Evolutionary conservation across 1,140 invertebrate species (phyloP).

Genomic region (Cyclargus thomasi): DNA sequence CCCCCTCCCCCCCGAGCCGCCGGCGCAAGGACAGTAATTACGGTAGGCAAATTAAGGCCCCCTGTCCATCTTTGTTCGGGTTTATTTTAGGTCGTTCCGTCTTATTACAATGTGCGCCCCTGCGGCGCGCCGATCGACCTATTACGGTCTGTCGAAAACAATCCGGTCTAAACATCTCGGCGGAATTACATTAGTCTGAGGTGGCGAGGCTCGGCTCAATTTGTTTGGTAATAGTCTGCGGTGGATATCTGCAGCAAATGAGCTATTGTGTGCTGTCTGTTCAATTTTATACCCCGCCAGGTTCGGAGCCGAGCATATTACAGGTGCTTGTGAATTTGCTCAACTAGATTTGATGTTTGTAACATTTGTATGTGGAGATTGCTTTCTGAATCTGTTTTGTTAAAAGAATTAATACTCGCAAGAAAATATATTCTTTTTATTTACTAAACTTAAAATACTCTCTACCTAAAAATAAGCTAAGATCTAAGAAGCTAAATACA

Average conservation of each 20-base stretch:
- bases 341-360: background rate
- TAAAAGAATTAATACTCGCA: no score
- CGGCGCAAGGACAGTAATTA: slow-evolving; percentile 73
- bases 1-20: slow-evolving; percentile 39
- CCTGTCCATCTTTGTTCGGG: slow-evolving; percentile 70
- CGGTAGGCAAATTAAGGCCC: slow-evolving; percentile 75
- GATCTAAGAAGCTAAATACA: background rate
- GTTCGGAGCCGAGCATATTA: slow-evolving; percentile 21
- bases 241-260: slow-evolving; percentile 69
- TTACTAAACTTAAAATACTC: no score
- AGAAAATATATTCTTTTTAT: no score
- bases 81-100: slow-evolving; percentile 74
- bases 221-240: slow-evolving; percentile 73
- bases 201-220: slow-evolving; percentile 73
- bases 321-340: background rate
- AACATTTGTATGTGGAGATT: background rate
- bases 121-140: slow-evolving; percentile 68
- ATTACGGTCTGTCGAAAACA: slow-evolving; percentile 76
- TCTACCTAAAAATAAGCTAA: no score
- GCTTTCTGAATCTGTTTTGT: no score
- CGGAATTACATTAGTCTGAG: slow-evolving; percentile 75
- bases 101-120: slow-evolving; percentile 72
- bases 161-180: slow-evolving; percentile 75
- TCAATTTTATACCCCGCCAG: slow-evolving; percentile 43
- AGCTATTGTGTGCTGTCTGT: slow-evolving; percentile 70